Base-by-base conservation (phyloP, 2,888 invertebrate species). In the Caprella mutica region DNA sequence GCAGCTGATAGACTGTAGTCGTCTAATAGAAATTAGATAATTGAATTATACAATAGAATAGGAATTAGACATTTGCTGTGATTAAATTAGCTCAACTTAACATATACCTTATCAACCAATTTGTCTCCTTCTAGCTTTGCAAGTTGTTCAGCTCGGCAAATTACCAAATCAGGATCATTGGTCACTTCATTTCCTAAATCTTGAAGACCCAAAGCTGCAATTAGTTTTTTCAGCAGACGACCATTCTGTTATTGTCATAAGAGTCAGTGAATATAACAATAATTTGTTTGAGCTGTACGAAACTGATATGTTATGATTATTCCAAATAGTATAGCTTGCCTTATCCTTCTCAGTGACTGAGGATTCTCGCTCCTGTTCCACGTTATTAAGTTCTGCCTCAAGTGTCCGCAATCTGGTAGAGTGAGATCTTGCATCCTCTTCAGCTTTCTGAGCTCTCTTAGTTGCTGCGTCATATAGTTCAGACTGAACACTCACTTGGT, bases 1-100 rank as follows among this genome's bases (percentile, higher is more conserved):
- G 92, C 38, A 93, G 79, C 70, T 88, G 89, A 73, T 92, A 91
- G 52, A 89, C 85, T n/a, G 86, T 81, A 6, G 84, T 84, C 24
- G 86, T 86, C 86, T 87, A 74, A 40, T 72, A n/a, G n/a, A n/a
- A n/a, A n/a, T n/a, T n/a, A n/a, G n/a, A n/a, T n/a, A n/a, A n/a
- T n/a, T n/a, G n/a, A n/a, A n/a, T n/a, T n/a, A n/a, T n/a, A n/a
- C n/a, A 33, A 9, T 12, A 33, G 33, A 33, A 14, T 33, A n/a
- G n/a, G n/a, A n/a, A 33, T 9, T 14, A 33, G 33, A 33, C 8
- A 14, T 40, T 6, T 40, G 40, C 40, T 40, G 17, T 12, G 17
- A 6, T 12, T 9, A 40, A 5, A 40, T 6, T 33, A 33, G 8
- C 33, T 12, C 33, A 33, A 33, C 12, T 12, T n/a, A 8, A n/a